Evolutionary conservation across 2,797 vertebrate genomes (phyloP).

Genomic region (Lacerta viridis): DNA sequence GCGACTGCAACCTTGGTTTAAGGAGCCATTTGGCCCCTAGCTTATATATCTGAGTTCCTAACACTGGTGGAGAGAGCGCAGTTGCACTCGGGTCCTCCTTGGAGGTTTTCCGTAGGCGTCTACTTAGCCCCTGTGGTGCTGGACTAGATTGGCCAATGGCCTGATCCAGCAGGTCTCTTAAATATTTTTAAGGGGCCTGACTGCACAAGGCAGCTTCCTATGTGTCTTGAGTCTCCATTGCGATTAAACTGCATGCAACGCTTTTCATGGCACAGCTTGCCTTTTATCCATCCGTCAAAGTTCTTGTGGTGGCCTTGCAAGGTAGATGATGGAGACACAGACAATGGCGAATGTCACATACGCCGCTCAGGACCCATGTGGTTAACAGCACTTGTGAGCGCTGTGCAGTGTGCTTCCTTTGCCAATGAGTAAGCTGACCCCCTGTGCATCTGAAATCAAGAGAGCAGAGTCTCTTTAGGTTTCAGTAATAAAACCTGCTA

Average conservation of each 20-base stretch:
- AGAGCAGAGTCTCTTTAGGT: not conserved
- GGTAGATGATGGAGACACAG: not conserved
- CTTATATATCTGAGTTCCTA: too few species aligned
- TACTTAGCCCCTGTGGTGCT: too few species aligned
- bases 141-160: too few species aligned
- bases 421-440: not conserved
- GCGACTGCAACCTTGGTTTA: too few species aligned
- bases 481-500: not conserved
- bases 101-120: too few species aligned
- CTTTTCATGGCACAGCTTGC: not conserved
- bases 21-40: too few species aligned
- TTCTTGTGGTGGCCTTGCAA: not conserved
- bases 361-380: not conserved
- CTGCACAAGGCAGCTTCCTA: not conserved
- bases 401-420: not conserved
- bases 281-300: not conserved
- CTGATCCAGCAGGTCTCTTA: too few species aligned
- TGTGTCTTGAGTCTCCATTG: too few species aligned
- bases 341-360: not conserved
- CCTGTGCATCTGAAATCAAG: not conserved
- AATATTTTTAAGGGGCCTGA: too few species aligned
- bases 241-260: not conserved
- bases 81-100: too few species aligned
- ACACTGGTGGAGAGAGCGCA: too few species aligned
- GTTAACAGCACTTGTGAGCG: not conserved